These are phyloP conservation scores for Epinephelus awoara DNA, from an alignment of 2,797 vertebrate genomes.

Conservation along the genomic window DNA sequence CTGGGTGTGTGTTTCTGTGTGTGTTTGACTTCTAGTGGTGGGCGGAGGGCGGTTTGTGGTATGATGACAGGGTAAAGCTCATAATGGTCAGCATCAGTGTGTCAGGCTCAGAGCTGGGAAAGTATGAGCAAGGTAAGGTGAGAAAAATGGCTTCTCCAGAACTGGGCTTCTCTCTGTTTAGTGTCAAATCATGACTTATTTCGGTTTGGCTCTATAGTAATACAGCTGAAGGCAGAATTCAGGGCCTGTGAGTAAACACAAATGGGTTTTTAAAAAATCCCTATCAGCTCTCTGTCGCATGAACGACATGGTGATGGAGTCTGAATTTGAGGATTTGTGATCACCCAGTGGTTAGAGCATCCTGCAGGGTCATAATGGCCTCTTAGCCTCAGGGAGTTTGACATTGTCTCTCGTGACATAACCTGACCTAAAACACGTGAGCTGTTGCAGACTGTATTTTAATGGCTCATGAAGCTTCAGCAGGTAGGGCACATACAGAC, in stretches of 20 bases:
- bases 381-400: slow-evolving; percentile 9
- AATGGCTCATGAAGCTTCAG: not conserved
- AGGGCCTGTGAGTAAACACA: slow-evolving; percentile 29
- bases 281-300: slow-evolving; percentile 25
- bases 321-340: slow-evolving; percentile 31
- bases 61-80: slow-evolving; percentile 31
- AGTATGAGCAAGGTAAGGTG: slow-evolving; percentile 51
- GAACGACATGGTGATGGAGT: slow-evolving; percentile 14
- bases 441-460: slow-evolving; percentile 18
- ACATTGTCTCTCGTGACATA: slow-evolving; percentile 29
- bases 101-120: slow-evolving; percentile 51
- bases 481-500: not conserved
- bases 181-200: slow-evolving; percentile 53
- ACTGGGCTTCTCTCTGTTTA: slow-evolving; percentile 38
- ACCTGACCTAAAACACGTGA: slow-evolving; percentile 40
- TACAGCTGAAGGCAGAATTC: slow-evolving; percentile 50
- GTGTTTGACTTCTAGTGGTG: slow-evolving; percentile 36
- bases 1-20: slow-evolving; percentile 41
- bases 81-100: slow-evolving; percentile 36
- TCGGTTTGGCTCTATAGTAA: slow-evolving; percentile 35
- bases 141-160: slow-evolving; percentile 54
- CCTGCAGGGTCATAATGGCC: slow-evolving; percentile 38
- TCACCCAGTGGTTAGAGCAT: slow-evolving; percentile 26
- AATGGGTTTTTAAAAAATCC: slow-evolving; percentile 27
- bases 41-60: slow-evolving; percentile 34